Percentiles rank a stretch among this genome's conserved stretches.
Evolutionary conservation across 2,797 vertebrate species (phyloP).

Genomic region (Lepidocolaptes lacrymiger): DNA sequence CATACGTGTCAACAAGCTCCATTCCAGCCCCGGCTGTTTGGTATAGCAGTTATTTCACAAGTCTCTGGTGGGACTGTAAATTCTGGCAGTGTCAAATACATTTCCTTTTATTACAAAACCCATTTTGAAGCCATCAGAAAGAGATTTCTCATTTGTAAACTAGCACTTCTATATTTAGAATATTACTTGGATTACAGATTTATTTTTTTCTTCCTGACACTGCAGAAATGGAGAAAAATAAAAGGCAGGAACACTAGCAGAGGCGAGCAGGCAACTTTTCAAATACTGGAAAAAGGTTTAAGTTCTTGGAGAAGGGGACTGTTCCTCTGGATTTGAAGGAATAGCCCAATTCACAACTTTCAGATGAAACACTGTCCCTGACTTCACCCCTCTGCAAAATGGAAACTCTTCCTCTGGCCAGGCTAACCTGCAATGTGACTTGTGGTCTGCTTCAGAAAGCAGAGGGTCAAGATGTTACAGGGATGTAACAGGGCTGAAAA

Average conservation of each 20-base stretch:
- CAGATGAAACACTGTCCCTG: neutral
- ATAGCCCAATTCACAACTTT: neutral
- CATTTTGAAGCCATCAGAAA: constrained; percentile 70
- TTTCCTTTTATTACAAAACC: constrained; percentile 77
- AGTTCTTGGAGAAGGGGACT: neutral
- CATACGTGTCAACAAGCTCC: constrained; percentile 45
- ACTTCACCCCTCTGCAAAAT: neutral
- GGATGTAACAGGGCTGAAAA: neutral
- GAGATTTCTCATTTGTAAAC: constrained; percentile 67
- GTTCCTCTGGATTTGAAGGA: neutral
- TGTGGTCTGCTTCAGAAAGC: neutral
- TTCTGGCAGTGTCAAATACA: constrained; percentile 66
- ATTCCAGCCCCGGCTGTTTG: constrained; percentile 63
- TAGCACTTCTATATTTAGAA: constrained; percentile 78
- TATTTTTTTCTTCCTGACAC: constrained; percentile 62
- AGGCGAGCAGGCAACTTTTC: constrained; percentile 10
- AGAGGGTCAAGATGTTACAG: neutral
- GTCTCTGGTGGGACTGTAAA: constrained; percentile 66
- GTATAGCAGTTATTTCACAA: constrained; percentile 76
- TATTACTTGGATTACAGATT: constrained; percentile 52
- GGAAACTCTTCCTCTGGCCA: neutral
- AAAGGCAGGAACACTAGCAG: constrained; percentile 33
- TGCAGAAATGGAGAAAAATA: constrained; percentile 50
- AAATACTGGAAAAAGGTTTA: constrained; percentile 26
- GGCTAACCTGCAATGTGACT: neutral